Evolutionary conservation across 1,140 invertebrate species (phyloP), one percentile per base, ranked within the genome.

Genomic region (Cydia amplana): DNA sequence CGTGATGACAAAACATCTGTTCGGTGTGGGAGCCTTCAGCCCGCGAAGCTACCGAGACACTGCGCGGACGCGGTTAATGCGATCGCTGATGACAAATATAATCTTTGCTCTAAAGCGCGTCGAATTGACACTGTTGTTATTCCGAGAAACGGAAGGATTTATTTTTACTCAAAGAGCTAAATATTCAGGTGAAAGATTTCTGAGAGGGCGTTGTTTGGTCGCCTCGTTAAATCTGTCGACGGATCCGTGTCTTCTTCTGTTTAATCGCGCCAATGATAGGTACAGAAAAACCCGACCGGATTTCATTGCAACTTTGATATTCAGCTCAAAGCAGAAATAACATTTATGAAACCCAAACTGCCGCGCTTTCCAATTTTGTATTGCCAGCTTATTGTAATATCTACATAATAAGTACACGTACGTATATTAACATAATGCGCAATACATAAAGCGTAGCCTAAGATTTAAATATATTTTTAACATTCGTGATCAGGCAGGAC

Each of bases 111-210:
- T 85, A 86, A 90, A 83, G 80, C 84, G 82, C 82, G 77, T 87
- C 83, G 87, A 89, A 84, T 91, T 88, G 87, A 85, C 87, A 88
- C 85, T 88, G 87, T 89, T 87, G 85, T 88, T 90, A 87, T 90
- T 91, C 89, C 78, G 83, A 87, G 89, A 91, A 91, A 83, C 80
- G 81, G 81, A 83, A 82, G 84, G 84, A 90, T 90, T 87, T 91
- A 90, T 91, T 89, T 91, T 90, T 87, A 90, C 83, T 83, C 86
- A 87, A 88, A 86, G 85, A 88, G 83, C 87, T 89, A 90, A 91
- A 91, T 87, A 88, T 81, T 90, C 87, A 91, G 89, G 89, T 91
- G 89, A 90, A 87, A 89, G 87, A 91, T 88, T 80, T 90, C 89
- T 83, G 83, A 87, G 82, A 85, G 80, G 72, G 77, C 79, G 85